These are phyloP conservation scores for Crotalus tigris DNA, from an alignment of 2,113 vertebrate species.

Conservation along the genomic window DNA sequence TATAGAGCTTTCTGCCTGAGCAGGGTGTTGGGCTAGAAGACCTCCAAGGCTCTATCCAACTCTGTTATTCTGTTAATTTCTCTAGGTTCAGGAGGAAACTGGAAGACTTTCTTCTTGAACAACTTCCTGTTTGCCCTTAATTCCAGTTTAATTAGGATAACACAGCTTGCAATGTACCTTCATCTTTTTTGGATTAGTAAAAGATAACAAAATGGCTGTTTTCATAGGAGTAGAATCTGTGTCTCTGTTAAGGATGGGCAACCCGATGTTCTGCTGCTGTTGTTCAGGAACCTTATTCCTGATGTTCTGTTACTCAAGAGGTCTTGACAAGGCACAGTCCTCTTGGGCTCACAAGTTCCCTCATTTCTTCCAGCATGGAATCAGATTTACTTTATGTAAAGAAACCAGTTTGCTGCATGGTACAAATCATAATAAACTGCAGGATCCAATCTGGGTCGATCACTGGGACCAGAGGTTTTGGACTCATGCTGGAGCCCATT, in stretches of 20 bases:
- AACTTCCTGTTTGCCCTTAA: neutral
- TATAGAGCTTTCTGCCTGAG: too few species aligned
- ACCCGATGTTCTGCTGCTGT: neutral
- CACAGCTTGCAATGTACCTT: neutral
- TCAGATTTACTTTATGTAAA: neutral
- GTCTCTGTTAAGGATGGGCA: neutral
- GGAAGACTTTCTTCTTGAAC: neutral
- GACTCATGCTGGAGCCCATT: too few species aligned
- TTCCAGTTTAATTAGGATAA: neutral
- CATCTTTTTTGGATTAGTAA: neutral
- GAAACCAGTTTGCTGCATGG: neutral
- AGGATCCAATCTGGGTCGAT: too few species aligned
- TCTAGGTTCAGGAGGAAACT: neutral
- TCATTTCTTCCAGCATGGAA: neutral
- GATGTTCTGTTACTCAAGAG: neutral
- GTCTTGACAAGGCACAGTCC: neutral
- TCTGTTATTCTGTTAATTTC: neutral
- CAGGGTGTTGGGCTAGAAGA: too few species aligned
- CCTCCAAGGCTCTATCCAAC: too few species aligned
- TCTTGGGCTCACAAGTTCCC: neutral
- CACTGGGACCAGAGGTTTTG: too few species aligned
- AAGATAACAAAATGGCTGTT: neutral
- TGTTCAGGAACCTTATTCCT: neutral
- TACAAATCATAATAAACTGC: neutral
- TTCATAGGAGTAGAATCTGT: neutral